phyloP scores from a whole-genome alignment of 2,888 invertebrate species.

The Cantharis rustica region DNA sequence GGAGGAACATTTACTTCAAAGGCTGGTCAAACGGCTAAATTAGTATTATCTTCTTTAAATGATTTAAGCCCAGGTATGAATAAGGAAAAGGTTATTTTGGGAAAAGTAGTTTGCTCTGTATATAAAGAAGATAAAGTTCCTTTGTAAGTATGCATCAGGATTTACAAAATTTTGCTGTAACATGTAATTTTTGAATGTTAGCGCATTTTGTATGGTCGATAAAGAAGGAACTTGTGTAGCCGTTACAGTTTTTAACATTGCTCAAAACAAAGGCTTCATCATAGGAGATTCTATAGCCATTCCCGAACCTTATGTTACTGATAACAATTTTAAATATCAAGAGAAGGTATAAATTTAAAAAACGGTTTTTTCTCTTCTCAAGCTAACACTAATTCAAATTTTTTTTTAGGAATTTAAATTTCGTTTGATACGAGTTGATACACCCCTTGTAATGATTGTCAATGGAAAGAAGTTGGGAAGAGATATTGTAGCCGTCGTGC shows the following conservation, averaged over 20 bases:
- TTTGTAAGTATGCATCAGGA: constrained; percentile 66
- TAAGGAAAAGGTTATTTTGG: constrained; percentile 69
- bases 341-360: constrained; percentile 50
- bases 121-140: constrained; percentile 76
- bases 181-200: constrained; percentile 53
- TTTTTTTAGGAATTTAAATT: constrained; percentile 72
- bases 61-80: constrained; percentile 69
- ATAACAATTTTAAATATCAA: constrained; percentile 63
- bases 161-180: neutral
- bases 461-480: constrained; percentile 76
- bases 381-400: no score
- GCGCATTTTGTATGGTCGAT: constrained; percentile 83
- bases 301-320: constrained; percentile 72
- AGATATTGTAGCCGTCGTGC: constrained; percentile 68
- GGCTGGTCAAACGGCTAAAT: constrained; percentile 58
- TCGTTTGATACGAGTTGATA: constrained; percentile 77
- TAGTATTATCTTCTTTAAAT: constrained; percentile 59
- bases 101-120: constrained; percentile 81
- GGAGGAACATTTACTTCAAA: constrained; percentile 63
- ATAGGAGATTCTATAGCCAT: constrained; percentile 85
- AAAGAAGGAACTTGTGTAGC: constrained; percentile 70
- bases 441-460: constrained; percentile 73
- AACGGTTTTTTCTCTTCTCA: no score
- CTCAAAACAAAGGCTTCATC: constrained; percentile 79
- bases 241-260: constrained; percentile 85